Evolutionary conservation across 2,797 vertebrate genomes (phyloP).

Genomic region (Sus cebifrons): DNA sequence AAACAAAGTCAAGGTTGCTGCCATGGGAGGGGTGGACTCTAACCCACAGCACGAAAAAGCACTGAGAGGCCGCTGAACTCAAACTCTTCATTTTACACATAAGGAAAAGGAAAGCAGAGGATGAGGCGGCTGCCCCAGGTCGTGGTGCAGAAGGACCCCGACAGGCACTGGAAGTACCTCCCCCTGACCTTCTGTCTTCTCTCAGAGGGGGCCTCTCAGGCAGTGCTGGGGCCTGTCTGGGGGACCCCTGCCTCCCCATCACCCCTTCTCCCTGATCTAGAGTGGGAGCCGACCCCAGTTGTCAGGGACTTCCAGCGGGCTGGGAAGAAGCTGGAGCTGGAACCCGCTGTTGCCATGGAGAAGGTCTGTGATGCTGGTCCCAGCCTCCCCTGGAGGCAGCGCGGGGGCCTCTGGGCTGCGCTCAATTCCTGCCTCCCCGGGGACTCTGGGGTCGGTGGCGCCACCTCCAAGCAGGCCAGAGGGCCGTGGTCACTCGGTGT

Average conservation of each 20-base stretch:
- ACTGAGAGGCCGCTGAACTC: background rate
- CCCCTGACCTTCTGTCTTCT: background rate
- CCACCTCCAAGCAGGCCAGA: background rate
- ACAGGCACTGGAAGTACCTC: background rate
- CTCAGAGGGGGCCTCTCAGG: background rate
- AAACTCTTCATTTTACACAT: background rate
- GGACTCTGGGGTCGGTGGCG: background rate
- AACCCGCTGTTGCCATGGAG: background rate
- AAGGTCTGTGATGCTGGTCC: background rate
- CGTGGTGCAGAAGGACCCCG: background rate
- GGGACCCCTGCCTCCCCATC: background rate
- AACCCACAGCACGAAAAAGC: background rate
- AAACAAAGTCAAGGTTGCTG: slow-evolving; percentile 59
- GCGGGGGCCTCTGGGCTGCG: background rate
- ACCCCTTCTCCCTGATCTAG: background rate
- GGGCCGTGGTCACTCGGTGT: background rate
- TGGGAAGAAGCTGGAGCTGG: background rate
- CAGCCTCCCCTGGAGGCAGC: background rate
- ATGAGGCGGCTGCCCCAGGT: background rate
- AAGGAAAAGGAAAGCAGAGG: background rate
- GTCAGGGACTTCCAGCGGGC: background rate
- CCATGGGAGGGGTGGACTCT: background rate
- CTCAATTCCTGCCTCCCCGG: background rate
- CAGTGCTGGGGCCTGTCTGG: background rate
- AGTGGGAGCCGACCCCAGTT: background rate